Evolutionary conservation across 2,113 vertebrate species (phyloP).

Genomic region (Eulacestoma nigropectus): DNA sequence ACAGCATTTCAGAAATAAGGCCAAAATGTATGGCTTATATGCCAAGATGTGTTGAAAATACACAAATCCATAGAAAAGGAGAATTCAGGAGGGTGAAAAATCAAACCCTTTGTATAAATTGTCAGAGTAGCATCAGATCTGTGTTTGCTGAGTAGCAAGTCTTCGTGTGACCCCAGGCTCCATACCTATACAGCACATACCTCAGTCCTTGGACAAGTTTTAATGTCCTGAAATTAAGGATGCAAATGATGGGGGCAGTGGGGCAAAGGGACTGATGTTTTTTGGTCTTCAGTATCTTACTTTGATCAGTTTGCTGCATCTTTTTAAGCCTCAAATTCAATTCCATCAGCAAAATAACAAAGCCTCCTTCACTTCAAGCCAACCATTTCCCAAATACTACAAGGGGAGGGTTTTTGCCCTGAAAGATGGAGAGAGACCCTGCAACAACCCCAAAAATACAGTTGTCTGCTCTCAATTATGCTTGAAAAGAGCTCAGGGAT

Average conservation of each 20-base stretch:
- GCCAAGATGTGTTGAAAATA: not conserved
- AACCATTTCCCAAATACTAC: not conserved
- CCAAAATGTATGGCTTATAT: not conserved
- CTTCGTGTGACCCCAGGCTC: not conserved
- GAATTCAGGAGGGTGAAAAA: not conserved
- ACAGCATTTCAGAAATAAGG: not conserved
- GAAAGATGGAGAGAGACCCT: not conserved
- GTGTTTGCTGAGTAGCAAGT: not conserved
- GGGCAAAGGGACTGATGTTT: not conserved
- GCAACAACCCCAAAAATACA: not conserved
- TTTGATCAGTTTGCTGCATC: not conserved
- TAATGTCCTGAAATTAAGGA: not conserved
- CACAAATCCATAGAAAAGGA: not conserved
- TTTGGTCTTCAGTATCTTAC: not conserved
- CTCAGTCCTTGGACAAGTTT: not conserved
- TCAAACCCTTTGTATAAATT: not conserved
- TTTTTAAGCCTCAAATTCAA: not conserved
- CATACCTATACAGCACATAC: fast-evolving
- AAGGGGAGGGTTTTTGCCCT: not conserved
- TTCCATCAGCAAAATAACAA: not conserved
- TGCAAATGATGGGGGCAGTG: not conserved
- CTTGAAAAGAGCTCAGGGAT: not conserved
- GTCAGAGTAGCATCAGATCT: not conserved
- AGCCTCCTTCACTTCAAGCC: not conserved
- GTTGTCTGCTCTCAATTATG: not conserved